These are phyloP conservation scores for Polydesmus complanatus DNA, from an alignment of 2,888 invertebrate species.

Conservation along the genomic window DNA sequence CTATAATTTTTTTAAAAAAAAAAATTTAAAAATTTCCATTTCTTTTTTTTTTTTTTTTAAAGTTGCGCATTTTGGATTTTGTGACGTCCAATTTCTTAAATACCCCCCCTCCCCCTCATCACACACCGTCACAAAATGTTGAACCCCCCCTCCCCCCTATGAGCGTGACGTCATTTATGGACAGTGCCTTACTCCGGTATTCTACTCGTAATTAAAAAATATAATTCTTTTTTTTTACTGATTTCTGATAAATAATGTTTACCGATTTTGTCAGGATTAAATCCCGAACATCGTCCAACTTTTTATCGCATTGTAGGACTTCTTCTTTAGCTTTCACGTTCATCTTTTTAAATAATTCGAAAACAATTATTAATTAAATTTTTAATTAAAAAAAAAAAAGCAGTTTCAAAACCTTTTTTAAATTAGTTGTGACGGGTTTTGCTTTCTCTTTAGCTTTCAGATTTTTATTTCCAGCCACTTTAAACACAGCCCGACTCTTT, in stretches of 20 bases:
- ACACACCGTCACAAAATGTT: no score
- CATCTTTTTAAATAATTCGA: conserved; percentile 4
- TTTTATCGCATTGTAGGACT: conserved; percentile 9
- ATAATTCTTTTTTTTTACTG: conserved; percentile 1
- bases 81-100: neutral
- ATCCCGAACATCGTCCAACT: neutral
- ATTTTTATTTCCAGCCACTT: conserved; percentile 17
- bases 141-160: no score
- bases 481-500: conserved; percentile 13
- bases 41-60: neutral
- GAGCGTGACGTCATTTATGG: no score
- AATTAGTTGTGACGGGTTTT: conserved; percentile 18
- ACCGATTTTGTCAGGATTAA: neutral
- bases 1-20: neutral
- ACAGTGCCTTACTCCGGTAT: no score
- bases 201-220: no score
- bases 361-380: neutral
- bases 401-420: conserved; percentile 19
- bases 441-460: conserved; percentile 19
- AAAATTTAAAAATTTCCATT: neutral
- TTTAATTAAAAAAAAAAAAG: neutral
- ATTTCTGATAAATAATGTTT: neutral
- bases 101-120: no score
- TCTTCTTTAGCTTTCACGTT: conserved; percentile 11
- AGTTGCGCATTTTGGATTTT: neutral